phyloP scores from a whole-genome alignment of 2,113 vertebrate species.

The Sterrhoptilus dennistouni region DNA sequence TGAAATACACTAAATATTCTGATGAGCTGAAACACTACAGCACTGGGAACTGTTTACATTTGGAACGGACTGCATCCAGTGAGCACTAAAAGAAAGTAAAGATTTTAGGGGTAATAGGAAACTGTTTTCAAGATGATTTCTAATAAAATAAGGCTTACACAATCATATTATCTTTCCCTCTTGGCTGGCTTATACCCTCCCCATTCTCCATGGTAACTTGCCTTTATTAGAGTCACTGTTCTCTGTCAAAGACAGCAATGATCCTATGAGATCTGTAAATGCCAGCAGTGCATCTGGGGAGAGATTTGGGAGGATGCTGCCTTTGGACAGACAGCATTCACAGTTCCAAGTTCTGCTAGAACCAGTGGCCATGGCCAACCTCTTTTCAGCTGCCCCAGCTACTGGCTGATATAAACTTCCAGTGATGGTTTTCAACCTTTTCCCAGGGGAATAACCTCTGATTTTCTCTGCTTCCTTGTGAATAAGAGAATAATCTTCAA shows the following conservation, averaged over 20 bases:
- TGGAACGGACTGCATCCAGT: neutral
- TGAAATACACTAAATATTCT: neutral
- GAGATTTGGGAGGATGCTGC: neutral
- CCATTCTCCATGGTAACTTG: neutral
- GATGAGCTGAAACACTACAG: neutral
- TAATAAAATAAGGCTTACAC: neutral
- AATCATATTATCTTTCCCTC: neutral
- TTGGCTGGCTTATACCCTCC: neutral
- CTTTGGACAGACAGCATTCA: neutral
- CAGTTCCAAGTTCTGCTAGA: neutral
- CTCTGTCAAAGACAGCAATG: neutral
- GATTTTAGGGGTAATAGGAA: neutral
- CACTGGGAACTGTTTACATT: neutral
- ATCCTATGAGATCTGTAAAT: neutral
- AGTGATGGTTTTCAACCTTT: neutral
- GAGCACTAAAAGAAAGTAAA: neutral
- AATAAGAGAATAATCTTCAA: neutral
- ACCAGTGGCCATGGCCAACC: neutral
- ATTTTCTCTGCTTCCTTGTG: neutral
- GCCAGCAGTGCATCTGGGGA: neutral
- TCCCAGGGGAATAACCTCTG: neutral
- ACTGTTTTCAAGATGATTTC: neutral
- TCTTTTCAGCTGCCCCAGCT: neutral
- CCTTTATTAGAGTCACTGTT: neutral
- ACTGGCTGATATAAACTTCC: neutral